These are phyloP conservation scores for Tridacna gigas DNA, from an alignment of 2,888 invertebrate species.

Conservation along the genomic window DNA sequence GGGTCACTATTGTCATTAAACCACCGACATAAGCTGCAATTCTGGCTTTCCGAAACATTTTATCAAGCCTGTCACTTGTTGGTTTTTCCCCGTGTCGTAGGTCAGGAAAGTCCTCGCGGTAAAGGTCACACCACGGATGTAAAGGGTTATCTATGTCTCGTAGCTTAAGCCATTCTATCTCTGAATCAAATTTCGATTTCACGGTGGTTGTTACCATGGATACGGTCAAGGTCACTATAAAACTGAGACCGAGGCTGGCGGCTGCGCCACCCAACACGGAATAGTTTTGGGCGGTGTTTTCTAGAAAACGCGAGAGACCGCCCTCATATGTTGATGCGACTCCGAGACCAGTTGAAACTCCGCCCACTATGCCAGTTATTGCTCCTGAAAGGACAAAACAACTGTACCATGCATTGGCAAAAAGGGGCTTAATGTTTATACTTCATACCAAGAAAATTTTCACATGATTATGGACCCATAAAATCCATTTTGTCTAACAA, in stretches of 20 bases:
- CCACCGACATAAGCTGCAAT: constrained; percentile 70
- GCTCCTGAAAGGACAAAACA: constrained; percentile 56
- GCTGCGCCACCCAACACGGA: constrained; percentile 74
- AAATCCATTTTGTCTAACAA: no score
- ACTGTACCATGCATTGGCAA: background rate
- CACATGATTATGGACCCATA: no score
- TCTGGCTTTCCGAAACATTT: constrained; percentile 69
- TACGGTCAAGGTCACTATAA: constrained; percentile 72
- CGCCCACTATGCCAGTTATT: constrained; percentile 65
- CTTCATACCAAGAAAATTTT: no score
- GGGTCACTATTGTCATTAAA: constrained; percentile 57
- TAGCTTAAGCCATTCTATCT: constrained; percentile 70
- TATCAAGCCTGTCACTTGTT: constrained; percentile 64
- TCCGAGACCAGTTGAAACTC: constrained; percentile 63
- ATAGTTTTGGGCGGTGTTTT: constrained; percentile 69
- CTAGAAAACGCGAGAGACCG: constrained; percentile 66
- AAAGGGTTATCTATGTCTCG: constrained; percentile 76
- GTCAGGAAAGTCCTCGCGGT: constrained; percentile 68
- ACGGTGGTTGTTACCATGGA: constrained; percentile 72
- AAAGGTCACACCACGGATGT: constrained; percentile 69
- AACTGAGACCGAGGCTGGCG: constrained; percentile 65
- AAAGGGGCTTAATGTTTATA: no score
- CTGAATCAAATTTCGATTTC: constrained; percentile 47
- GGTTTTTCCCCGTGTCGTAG: constrained; percentile 63
- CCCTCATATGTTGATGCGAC: constrained; percentile 70